Percentiles rank a stretch among this genome's conserved stretches.
Evolutionary conservation across 2,113 vertebrate genomes (phyloP).

Genomic region (Myiopsitta monachus): DNA sequence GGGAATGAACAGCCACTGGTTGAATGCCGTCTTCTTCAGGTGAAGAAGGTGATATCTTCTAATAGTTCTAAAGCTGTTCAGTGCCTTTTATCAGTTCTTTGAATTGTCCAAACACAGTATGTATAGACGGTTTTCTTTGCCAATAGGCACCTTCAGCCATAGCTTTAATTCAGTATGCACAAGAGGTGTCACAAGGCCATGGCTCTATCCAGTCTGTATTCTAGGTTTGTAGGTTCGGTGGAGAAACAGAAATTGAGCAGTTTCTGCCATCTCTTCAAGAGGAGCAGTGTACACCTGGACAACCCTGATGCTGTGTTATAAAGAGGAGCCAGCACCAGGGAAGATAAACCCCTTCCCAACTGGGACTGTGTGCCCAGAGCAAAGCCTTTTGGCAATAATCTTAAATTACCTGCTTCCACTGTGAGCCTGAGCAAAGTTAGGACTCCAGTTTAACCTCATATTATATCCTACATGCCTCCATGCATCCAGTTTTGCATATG

Average conservation of each 20-base stretch:
- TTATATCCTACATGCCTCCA: background rate
- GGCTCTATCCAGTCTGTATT: background rate
- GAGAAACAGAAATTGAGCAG: background rate
- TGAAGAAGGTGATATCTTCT: background rate
- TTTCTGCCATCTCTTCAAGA: background rate
- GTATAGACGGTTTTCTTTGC: background rate
- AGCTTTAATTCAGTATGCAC: background rate
- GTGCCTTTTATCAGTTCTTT: background rate
- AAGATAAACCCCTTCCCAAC: background rate
- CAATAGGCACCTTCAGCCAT: background rate
- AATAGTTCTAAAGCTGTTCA: background rate
- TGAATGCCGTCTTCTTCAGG: constrained; percentile 2
- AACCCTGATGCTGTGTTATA: background rate
- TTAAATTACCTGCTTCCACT: background rate
- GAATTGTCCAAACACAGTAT: background rate
- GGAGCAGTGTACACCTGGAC: background rate
- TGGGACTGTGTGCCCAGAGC: background rate
- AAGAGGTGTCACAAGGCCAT: background rate
- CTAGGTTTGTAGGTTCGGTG: background rate
- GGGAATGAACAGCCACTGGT: background rate
- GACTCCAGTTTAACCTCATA: background rate
- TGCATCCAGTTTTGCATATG: background rate
- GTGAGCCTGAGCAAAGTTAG: background rate
- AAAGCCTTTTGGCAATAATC: background rate
- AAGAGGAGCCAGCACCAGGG: background rate